Evolutionary conservation across 2,797 vertebrate genomes (phyloP), one percentile per base, ranked within the genome.

Genomic region (Moxostoma hubbsi): DNA sequence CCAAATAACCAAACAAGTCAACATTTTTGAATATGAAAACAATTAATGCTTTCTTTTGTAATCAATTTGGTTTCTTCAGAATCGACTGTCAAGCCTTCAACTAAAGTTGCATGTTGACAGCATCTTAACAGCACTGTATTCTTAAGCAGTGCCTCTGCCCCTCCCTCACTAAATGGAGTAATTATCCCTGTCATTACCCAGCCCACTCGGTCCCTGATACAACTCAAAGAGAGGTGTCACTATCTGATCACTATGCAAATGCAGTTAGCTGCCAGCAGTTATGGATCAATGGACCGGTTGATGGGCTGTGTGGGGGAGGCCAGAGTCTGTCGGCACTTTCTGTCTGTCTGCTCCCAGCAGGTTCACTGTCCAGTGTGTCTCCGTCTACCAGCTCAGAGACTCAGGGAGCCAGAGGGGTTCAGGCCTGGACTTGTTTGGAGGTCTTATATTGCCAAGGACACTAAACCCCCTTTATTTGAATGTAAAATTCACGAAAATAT

Each of bases 241-340:
- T 92, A 87, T 89, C 89, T 93, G 92, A 93, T 94, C 92, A 93
- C 91, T 92, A 94, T 94, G 93, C 85, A 91, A 93, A 95, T 91
- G 77, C 46, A 0, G 51, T 88, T 84, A 91, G 90, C 89, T 89
- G 88, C 87, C 87, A 83, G 80, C 88, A 90, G 87, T 93, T 92
- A 91, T 91, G 90, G 88, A 85, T 93, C 93, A 93, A 94, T 89
- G 69, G 87, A 65, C 51, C 43, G 43, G 65, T 51, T 72, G 73
- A 66, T 63, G 69, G 47, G 24, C n/a, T 8, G 63, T 46, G 16
- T 68, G 71, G 55, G 69, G 43, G 75, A 75, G 72, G 74, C 57
- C 66, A 66, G 82, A 84, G 80, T 86, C 88, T 88, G 88, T 87
- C 80, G 75, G 85, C 86, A 85, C 85, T 92, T 91, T 87, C 93